Conservation (phyloP, 2,888 invertebrate species). For the Apamea crenata region DNA sequence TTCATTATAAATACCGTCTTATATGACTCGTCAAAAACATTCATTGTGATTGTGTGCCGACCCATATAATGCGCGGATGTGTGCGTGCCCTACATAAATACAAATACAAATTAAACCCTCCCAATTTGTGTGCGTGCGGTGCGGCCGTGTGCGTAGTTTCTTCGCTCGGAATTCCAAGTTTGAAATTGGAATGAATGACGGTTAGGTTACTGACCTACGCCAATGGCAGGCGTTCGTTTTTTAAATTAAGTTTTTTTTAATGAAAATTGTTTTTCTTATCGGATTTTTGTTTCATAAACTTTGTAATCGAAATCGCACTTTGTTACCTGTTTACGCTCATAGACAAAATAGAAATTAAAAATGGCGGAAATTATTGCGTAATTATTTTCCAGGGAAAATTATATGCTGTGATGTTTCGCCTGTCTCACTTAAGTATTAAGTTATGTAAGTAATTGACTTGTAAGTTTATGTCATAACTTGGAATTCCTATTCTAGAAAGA, state of each 20-base stretch:
- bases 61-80: conserved; percentile 80
- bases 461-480: conserved; percentile 20
- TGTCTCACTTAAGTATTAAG: conserved; percentile 18
- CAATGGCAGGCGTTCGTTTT: conserved; percentile 70
- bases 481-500: conserved; percentile 14
- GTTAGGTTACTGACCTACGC: conserved; percentile 88
- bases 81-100: conserved; percentile 87
- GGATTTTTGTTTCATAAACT: not conserved
- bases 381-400: conserved; percentile 6
- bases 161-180: conserved; percentile 89
- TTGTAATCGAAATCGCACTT: conserved; percentile 16
- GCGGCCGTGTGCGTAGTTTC: conserved; percentile 83
- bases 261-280: conserved; percentile 5
- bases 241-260: conserved; percentile 36
- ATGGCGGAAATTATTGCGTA: not conserved
- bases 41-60: conserved; percentile 80
- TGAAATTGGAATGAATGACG: conserved; percentile 89
- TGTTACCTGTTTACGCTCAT: not conserved
- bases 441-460: conserved; percentile 25
- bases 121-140: conserved; percentile 82
- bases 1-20: conserved; percentile 64
- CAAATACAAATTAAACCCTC: conserved; percentile 77
- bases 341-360: not conserved
- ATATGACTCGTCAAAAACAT: conserved; percentile 72
- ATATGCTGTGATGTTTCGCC: conserved; percentile 6